Base-by-base conservation (phyloP, 37 sponge, comb jelly and placozoan species). In the Agelas oroides region DNA sequence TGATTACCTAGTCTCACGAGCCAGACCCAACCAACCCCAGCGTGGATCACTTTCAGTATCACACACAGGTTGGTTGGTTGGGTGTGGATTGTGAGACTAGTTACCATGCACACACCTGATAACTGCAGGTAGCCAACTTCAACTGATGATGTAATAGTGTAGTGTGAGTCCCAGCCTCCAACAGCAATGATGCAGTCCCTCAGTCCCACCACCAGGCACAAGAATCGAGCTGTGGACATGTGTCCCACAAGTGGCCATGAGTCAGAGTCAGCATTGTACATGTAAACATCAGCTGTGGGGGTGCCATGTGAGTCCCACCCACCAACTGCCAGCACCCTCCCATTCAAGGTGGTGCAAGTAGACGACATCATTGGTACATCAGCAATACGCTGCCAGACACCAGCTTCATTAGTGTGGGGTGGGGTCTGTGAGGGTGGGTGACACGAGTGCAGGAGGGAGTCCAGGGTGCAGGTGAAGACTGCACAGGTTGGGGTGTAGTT, bases 401-500 rank as follows among this genome's bases (percentile, higher is more conserved):
- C 14, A 5, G 62, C n/a, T 23, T 25, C 27, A 27, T 5, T 27
- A 46, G 46, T 46, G 46, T 46, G 46, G 46, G 46, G 46, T 46
- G 46, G 46, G 46, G 46, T 46, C 46, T 46, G 46, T 46, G 46
- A 46, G 46, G 46, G 46, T 12, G 46, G 46, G 46, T 46, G 46
- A 27, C 62, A 25, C n/a, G 62, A 61, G 25, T 12, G 62, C 3
- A 61, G 2, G n/a, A 61, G 62, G n/a, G 62, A 27, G 62, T 27
- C n/a, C 27, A 61, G 62, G n/a, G 62, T 27, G 62, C 62, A 61
- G 25, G n/a, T 61, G 62, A 61, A 25, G 62, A 61, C 62, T 25
- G 62, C n/a, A 23, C 12, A 5, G 46, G 46, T 46, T 61, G 62
- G 14, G 62, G 13, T 61, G 46, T 12, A 46, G n/a, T 46, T 46